Conservation (phyloP, 2,113 vertebrate species). For the Phalacrocorax aristotelis region DNA sequence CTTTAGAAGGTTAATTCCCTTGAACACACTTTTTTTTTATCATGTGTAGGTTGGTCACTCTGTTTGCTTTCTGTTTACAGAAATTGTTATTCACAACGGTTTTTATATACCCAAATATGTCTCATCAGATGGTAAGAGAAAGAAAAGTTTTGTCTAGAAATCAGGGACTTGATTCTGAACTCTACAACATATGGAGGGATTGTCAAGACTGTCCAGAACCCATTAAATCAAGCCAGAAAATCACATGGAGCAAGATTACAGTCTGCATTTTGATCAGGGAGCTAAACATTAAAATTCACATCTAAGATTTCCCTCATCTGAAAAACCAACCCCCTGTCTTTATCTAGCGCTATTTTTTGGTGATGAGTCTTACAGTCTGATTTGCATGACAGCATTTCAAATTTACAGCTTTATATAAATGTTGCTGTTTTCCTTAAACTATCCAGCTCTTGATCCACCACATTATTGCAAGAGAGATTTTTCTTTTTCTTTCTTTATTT, state of each 20-base stretch:
- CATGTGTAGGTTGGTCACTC: background rate
- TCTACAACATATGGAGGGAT: background rate
- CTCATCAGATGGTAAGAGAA: background rate
- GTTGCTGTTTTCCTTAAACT: background rate
- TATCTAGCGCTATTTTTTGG: background rate
- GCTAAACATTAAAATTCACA: background rate
- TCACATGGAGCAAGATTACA: background rate
- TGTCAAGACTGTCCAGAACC: background rate
- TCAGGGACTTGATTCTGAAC: background rate
- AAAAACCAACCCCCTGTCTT: background rate
- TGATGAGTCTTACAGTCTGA: background rate
- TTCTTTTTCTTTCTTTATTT: background rate
- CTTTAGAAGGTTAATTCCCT: slow-evolving; percentile 9
- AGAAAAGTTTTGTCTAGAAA: background rate
- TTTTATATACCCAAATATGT: background rate
- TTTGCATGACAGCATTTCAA: background rate
- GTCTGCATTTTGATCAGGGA: background rate
- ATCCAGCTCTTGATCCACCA: background rate
- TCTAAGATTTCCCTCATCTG: background rate
- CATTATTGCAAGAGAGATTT: background rate
- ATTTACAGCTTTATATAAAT: background rate
- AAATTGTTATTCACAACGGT: background rate
- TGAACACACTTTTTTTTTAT: background rate
- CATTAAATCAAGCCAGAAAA: background rate
- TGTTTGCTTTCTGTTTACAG: background rate